Base-by-base conservation (phyloP, 2,888 invertebrate genomes). In the Clunio marinus region DNA sequence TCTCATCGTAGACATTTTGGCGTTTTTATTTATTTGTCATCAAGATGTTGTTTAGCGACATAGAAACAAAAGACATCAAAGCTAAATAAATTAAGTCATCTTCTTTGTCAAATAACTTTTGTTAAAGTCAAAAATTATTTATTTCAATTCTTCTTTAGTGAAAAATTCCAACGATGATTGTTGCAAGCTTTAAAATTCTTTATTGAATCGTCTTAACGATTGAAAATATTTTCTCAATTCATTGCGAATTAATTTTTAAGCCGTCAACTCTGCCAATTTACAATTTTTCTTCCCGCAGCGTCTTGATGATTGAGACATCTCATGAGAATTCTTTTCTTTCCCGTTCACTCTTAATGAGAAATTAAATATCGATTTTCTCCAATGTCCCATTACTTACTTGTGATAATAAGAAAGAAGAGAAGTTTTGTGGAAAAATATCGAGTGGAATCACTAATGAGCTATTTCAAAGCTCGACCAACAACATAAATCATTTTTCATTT, bases 381-480 rank as follows among this genome's bases (percentile, higher is more conserved):
- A n/a, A n/a, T n/a, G n/a, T 45, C 45, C 13, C 15, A 17, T 3
- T n/a, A 45, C 45, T 32, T 32, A 7, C 10, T 4, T 32, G 32
- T 10, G 5, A 7, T 32, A 4, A 24, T 57, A 57, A 57, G 41
- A 10, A 41, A 51, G 22, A 51, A 22, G 28, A 27, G 58, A 15
- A 58, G 28, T 27, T 27, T 27, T 27, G 25, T 37, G 37, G 32
- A 32, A 60, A 28, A 35, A 37, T 24, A 35, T 37, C n/a, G 27
- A 63, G 22, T 46, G 17, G 45, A 63, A 45, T 63, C 45, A 25
- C 63, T 63, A 63, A 63, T 63, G 60, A 60, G 41, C 37, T 37
- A 37, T 41, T 60, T 10, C 41, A 60, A 22, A 22, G 25, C 60
- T 37, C 20, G 17, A 20, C 20, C 13, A 35, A 37, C 10, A 20